These are phyloP conservation scores for Seira ritae DNA, from an alignment of 2,888 invertebrate species.

Conservation along the genomic window DNA sequence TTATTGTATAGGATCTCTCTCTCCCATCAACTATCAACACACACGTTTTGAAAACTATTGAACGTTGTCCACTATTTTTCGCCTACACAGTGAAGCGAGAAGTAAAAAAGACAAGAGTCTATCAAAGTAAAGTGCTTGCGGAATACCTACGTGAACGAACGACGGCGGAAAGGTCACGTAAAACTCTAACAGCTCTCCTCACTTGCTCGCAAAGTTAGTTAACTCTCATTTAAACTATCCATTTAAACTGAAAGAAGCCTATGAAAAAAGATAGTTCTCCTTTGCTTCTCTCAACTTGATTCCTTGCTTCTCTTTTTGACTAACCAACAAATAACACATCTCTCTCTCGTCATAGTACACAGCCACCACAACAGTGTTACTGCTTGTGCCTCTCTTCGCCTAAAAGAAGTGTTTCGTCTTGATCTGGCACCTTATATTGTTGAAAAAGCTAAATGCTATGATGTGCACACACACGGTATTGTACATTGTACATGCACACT, in stretches of 20 bases:
- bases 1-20: too few relatives aligned
- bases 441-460: not conserved
- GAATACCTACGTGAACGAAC: constrained; percentile 8
- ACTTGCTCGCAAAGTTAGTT: too few relatives aligned
- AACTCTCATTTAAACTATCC: not conserved
- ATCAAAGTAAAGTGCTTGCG: not conserved
- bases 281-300: too few relatives aligned
- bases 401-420: constrained; percentile 16
- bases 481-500: not conserved
- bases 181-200: not conserved
- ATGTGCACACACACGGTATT: not conserved
- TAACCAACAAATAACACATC: too few relatives aligned
- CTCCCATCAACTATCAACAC: too few relatives aligned
- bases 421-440: constrained; percentile 7
- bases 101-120: too few relatives aligned
- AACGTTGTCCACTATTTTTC: not conserved
- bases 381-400: constrained; percentile 7
- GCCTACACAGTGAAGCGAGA: not conserved
- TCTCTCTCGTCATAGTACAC: too few relatives aligned
- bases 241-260: constrained; percentile 9
- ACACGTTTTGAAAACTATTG: constrained; percentile 3
- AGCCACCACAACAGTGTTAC: not conserved
- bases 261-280: not conserved
- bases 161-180: constrained; percentile 9
- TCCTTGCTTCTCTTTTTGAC: not conserved